Conservation (phyloP, 2,797 vertebrate genomes). For the Pyrocephalus nanus region DNA sequence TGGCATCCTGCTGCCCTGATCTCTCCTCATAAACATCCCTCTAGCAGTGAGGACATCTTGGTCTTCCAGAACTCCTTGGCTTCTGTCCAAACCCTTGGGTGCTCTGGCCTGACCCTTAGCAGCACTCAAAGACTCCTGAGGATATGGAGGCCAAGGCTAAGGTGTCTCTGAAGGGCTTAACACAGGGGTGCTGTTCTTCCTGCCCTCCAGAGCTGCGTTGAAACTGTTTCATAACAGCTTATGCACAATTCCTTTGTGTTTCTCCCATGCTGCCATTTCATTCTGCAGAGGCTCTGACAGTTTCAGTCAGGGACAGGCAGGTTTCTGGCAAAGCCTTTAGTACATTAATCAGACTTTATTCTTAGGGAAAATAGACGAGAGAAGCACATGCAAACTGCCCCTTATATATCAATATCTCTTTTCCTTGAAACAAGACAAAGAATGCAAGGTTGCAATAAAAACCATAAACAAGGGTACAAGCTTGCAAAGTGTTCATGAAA, state of each 20-base stretch:
- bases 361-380: background rate
- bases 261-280: background rate
- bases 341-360: background rate
- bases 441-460: slow-evolving; percentile 20
- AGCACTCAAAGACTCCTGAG: background rate
- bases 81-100: background rate
- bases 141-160: background rate
- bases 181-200: background rate
- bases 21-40: background rate
- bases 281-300: background rate
- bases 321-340: background rate
- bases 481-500: slow-evolving; percentile 14
- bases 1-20: background rate
- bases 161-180: background rate
- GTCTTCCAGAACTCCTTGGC: background rate
- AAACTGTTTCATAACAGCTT: background rate
- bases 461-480: background rate
- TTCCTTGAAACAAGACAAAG: slow-evolving; percentile 5
- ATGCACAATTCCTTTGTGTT: background rate
- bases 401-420: background rate
- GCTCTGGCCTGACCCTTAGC: background rate
- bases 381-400: background rate
- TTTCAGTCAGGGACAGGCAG: background rate
- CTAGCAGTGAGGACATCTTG: background rate
- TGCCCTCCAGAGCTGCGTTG: background rate